These are phyloP conservation scores for Percopsis transmontana DNA, from an alignment of 2,113 vertebrate genomes.

Conservation along the genomic window DNA sequence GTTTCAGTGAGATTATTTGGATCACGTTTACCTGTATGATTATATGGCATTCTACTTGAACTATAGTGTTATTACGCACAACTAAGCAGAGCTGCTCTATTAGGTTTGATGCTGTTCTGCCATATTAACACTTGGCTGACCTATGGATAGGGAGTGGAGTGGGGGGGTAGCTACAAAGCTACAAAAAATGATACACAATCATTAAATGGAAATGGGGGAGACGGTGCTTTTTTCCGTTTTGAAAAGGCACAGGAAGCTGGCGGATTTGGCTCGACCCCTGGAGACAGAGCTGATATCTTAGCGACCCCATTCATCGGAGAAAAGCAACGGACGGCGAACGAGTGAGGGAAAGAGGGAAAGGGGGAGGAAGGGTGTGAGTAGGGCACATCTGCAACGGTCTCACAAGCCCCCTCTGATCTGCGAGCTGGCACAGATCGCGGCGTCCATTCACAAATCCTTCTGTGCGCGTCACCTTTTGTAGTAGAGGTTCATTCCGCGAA, in stretches of 20 bases:
- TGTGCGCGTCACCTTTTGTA: slow-evolving; percentile 73
- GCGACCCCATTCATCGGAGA: slow-evolving; percentile 69
- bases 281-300: slow-evolving; percentile 68
- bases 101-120: slow-evolving; percentile 34
- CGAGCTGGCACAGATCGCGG: slow-evolving; percentile 79
- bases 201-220: slow-evolving; percentile 66
- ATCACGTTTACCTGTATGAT: too few species aligned
- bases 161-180: slow-evolving; percentile 44
- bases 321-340: slow-evolving; percentile 22
- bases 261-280: slow-evolving; percentile 68
- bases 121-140: slow-evolving; percentile 36
- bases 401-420: slow-evolving; percentile 78
- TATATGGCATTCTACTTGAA: too few species aligned
- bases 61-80: neutral
- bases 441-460: slow-evolving; percentile 85
- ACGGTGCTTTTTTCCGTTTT: slow-evolving; percentile 53
- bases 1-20: too few species aligned
- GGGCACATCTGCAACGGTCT: slow-evolving; percentile 77
- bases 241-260: slow-evolving; percentile 63
- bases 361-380: slow-evolving; percentile 29
- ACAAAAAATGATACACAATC: slow-evolving; percentile 62
- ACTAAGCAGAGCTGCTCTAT: slow-evolving; percentile 6
- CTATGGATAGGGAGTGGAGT: slow-evolving; percentile 29
- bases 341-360: slow-evolving; percentile 25
- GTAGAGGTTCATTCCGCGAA: slow-evolving; percentile 56